A percentile compares a stretch with the other conserved stretches of the same genome.
Conservation (phyloP, 2,113 vertebrate species). For the Menidia beryllina region DNA sequence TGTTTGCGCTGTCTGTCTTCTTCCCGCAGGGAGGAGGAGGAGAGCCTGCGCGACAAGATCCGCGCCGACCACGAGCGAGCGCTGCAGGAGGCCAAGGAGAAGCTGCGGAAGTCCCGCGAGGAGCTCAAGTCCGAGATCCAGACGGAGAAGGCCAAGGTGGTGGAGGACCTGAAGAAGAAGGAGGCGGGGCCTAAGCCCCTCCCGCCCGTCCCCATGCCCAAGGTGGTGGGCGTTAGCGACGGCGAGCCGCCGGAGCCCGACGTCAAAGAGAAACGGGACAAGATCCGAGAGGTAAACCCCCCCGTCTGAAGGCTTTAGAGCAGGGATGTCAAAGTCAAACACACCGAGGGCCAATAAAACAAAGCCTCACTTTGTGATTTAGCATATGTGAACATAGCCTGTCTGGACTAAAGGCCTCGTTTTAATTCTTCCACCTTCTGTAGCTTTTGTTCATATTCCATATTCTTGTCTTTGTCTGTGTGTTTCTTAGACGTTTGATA, state of each 20-base stretch:
- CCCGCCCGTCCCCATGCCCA: slow-evolving; percentile 92
- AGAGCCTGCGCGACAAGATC: slow-evolving; percentile 96
- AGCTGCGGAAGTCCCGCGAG: slow-evolving; percentile 93
- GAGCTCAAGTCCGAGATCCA: slow-evolving; percentile 96
- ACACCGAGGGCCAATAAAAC: no score
- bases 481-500: no score
- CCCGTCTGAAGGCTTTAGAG: no score
- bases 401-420: no score
- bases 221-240: slow-evolving; percentile 89
- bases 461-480: no score
- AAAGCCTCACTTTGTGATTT: no score
- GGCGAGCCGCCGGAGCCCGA: slow-evolving; percentile 91
- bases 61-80: slow-evolving; percentile 97
- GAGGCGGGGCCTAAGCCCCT: slow-evolving; percentile 86
- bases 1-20: background rate
- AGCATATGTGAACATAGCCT: no score
- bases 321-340: no score
- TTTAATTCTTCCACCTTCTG: no score
- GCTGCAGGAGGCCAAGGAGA: slow-evolving; percentile 98
- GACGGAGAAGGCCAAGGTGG: slow-evolving; percentile 94
- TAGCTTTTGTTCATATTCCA: no score
- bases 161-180: slow-evolving; percentile 90
- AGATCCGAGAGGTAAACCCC: slow-evolving; percentile 96
- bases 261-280: slow-evolving; percentile 92
- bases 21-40: slow-evolving; percentile 92